These are phyloP conservation scores for Naja naja DNA, from an alignment of 2,113 vertebrate species.

Conservation along the genomic window DNA sequence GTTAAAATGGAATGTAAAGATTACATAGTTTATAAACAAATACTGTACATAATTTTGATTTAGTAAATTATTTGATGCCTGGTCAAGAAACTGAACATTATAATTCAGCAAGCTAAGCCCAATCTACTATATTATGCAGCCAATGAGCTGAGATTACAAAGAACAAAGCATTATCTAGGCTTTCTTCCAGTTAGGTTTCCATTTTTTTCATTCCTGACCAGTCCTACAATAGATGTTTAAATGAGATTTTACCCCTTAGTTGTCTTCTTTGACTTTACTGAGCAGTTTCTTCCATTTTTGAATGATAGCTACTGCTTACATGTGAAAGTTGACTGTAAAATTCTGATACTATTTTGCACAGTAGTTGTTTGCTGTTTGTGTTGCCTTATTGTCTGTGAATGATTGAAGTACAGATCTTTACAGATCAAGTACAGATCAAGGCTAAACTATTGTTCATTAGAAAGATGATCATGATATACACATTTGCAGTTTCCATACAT, in stretches of 20 bases:
- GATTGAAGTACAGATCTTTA: background rate
- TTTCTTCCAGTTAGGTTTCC: background rate
- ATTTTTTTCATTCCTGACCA: background rate
- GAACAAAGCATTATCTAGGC: background rate
- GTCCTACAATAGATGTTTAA: background rate
- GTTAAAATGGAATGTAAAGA: background rate
- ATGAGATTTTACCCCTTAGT: background rate
- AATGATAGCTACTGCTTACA: background rate
- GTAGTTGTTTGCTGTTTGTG: background rate
- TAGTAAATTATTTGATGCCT: background rate
- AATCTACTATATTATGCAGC: background rate
- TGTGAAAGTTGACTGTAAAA: background rate
- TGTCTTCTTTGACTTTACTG: background rate
- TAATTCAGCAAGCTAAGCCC: background rate
- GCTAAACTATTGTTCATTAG: background rate
- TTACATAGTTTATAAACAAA: background rate
- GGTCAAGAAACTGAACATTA: background rate
- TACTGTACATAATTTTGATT: background rate
- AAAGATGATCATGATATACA: background rate
- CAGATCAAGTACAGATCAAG: background rate
- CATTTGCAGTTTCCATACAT: background rate
- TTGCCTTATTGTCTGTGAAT: background rate
- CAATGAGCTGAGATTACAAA: background rate
- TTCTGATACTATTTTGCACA: background rate
- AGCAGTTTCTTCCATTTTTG: background rate